Base-by-base conservation (phyloP, 2,113 vertebrate species). In the Isurus oxyrinchus region DNA sequence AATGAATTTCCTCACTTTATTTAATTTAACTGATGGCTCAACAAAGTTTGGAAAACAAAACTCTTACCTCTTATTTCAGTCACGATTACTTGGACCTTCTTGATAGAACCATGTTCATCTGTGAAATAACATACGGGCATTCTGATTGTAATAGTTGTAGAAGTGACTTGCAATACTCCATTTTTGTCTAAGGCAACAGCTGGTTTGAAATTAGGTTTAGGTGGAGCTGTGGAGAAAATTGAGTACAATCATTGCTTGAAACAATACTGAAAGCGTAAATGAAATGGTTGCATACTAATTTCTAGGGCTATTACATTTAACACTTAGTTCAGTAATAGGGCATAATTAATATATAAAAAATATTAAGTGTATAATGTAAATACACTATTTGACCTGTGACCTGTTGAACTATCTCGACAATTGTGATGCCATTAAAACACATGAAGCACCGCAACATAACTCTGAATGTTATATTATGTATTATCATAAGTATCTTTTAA, bases 121-220 rank as follows among this genome's bases (percentile, higher is more conserved):
- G 97, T 99, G 97, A 99, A 99, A 97, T 99, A 99, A 97, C 99
- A 99, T 97, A 98, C 96, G 16, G 99, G 99, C 98, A 99, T 99
- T 97, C 97, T 98, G 97, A 99, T 98, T 2, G 98, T 98, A 97
- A 99, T 98, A 96, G 98, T 99, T 96, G 98, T 99, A 96, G 98
- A 97, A 96, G 99, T 99, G 97, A 98, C 98, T 0, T 99, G 98
- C 95, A 98, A 96, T 55, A 98, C 98, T 96, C 98, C 99, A 95
- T 97, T 98, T 93, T 97, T 97, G 97, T 98, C 98, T 97, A 98
- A 97, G 97, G 98, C 97, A 76, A 98, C 98, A 96, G 97, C 96
- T 72, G 99, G 99, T 97, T 97, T 99, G 97, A 97, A 98, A 96
- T 97, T 98, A 61, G 99, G 99, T 94, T 98, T 98, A 96, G 99